Percentiles rank a stretch among this genome's conserved stretches.
Conservation (phyloP, 2,888 invertebrate genomes). For the Cheilosia variabilis region DNA sequence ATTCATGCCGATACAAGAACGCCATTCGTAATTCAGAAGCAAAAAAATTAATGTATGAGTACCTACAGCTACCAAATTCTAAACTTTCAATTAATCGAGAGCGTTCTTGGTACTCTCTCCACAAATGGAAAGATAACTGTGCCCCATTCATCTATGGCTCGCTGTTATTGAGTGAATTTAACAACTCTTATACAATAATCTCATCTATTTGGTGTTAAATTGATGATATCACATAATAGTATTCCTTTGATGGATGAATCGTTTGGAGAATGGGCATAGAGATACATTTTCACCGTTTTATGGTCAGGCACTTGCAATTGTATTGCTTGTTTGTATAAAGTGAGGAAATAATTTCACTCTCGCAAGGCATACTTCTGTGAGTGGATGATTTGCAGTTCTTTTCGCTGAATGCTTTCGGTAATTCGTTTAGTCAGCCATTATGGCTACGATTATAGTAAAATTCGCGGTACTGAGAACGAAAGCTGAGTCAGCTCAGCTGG, state of each 20-base stretch:
- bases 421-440: neutral
- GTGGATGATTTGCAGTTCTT: neutral
- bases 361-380: neutral
- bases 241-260: constrained; percentile 26
- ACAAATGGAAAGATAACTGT: constrained; percentile 1
- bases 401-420: neutral
- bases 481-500: too few relatives aligned
- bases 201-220: constrained; percentile 20
- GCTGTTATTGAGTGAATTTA: constrained; percentile 24
- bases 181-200: constrained; percentile 31
- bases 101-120: constrained; percentile 14
- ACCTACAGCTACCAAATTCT: constrained; percentile 2
- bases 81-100: constrained; percentile 32
- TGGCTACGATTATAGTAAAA: neutral
- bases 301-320: constrained; percentile 11
- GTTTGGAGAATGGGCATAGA: constrained; percentile 18
- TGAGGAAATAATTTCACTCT: constrained; percentile 4
- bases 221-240: constrained; percentile 25
- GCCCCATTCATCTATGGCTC: neutral
- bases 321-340: constrained; percentile 1
- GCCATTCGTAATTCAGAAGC: constrained; percentile 26
- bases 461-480: neutral
- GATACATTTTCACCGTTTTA: constrained; percentile 11
- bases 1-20: constrained; percentile 56
- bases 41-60: constrained; percentile 9